Conservation (phyloP, 2,888 invertebrate species). For the Stenoptilia bipunctidactyla region DNA sequence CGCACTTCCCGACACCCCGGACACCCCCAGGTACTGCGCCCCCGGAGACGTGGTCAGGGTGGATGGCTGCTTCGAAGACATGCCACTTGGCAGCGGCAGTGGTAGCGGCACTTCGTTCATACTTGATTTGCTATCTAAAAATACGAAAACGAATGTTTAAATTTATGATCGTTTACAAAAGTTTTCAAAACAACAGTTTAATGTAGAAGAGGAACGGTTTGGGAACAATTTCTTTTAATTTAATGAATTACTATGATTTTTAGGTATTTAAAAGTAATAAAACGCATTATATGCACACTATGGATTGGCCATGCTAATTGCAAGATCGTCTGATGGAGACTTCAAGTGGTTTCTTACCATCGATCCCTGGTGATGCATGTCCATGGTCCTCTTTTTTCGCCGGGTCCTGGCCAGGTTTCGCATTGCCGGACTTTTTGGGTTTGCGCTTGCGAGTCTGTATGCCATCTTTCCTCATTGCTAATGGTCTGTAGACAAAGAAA, state of each 20-base stretch:
- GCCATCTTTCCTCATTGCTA: constrained; percentile 96
- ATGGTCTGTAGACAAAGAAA: constrained; percentile 73
- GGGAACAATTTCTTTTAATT: no score
- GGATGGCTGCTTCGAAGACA: constrained; percentile 42
- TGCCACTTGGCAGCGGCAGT: constrained; percentile 36
- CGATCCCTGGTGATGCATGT: constrained; percentile 51
- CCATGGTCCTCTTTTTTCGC: constrained; percentile 45
- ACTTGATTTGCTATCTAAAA: constrained; percentile 47
- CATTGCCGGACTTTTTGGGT: constrained; percentile 81
- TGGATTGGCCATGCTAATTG: no score
- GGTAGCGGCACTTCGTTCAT: constrained; percentile 58
- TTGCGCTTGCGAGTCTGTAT: constrained; percentile 97
- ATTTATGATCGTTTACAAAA: no score
- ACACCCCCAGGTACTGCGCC: constrained; percentile 19
- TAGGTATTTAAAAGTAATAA: no score
- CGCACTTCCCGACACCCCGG: no score
- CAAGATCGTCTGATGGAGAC: no score
- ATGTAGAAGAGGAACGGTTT: no score
- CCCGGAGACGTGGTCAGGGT: constrained; percentile 31
- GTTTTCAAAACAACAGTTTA: no score
- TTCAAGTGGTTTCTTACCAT: constrained; percentile 35
- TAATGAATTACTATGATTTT: no score
- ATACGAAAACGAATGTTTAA: no score
- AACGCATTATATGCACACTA: no score
- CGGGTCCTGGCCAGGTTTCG: constrained; percentile 47